Evolutionary conservation across 2,797 vertebrate genomes (phyloP).

Genomic region (Microhierax caerulescens): DNA sequence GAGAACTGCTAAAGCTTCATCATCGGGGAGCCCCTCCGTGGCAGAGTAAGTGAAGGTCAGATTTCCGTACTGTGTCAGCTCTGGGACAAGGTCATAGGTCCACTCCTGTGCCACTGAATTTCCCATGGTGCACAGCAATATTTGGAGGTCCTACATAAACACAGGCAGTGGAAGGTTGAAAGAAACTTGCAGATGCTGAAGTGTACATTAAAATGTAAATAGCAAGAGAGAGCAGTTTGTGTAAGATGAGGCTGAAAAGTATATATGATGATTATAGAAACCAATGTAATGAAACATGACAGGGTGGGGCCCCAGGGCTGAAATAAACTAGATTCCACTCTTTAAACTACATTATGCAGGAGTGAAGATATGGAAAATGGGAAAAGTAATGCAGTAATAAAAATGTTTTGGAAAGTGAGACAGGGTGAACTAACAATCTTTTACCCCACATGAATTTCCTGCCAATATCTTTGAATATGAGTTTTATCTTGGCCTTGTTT

Average conservation of each 20-base stretch:
- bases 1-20: background rate
- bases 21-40: background rate
- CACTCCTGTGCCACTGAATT: background rate
- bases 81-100: background rate
- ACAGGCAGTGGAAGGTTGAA: background rate
- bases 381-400: conserved; percentile 33
- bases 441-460: background rate
- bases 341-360: conserved; percentile 42
- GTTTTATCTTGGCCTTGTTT: background rate
- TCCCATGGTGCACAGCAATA: background rate
- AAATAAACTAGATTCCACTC: conserved; percentile 47
- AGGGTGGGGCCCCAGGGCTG: conserved; percentile 23
- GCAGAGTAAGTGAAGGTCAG: background rate
- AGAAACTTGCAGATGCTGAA: background rate
- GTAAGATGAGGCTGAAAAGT: conserved; percentile 25
- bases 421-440: background rate
- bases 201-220: conserved; percentile 29
- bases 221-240: conserved; percentile 19
- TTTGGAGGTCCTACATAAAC: background rate
- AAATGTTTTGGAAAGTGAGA: conserved; percentile 24
- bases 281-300: conserved; percentile 48
- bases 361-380: conserved; percentile 18
- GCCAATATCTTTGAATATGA: background rate
- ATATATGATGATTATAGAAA: conserved; percentile 38
- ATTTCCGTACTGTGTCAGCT: background rate